Percentiles rank a stretch among this genome's conserved stretches.
Conservation (phyloP, 35 echinoderm and acorn worm species). For the Heliocidaris tuberculata region DNA sequence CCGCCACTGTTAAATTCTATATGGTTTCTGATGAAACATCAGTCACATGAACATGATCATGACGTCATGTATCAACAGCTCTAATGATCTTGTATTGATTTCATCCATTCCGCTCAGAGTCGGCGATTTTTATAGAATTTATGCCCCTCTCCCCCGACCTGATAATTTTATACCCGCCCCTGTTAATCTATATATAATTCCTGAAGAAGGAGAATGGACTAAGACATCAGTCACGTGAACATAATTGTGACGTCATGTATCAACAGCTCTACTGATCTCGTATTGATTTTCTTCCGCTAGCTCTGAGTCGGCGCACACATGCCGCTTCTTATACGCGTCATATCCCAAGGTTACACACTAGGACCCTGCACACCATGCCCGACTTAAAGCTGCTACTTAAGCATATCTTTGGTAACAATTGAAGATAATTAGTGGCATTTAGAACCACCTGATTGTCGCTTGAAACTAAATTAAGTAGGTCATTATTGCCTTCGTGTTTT, state of each 20-base stretch:
- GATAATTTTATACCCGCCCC: too few species aligned
- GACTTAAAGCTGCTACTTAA: background rate
- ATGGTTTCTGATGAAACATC: too few species aligned
- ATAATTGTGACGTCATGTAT: constrained; percentile 7
- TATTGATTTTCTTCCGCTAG: background rate
- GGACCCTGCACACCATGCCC: background rate
- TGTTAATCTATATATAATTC: background rate
- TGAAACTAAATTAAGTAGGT: background rate
- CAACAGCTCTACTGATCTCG: background rate
- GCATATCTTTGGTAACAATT: background rate
- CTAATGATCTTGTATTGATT: too few species aligned
- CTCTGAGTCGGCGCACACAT: background rate
- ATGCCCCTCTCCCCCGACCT: too few species aligned
- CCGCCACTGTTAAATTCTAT: too few species aligned
- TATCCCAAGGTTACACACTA: background rate
- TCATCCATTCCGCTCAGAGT: too few species aligned
- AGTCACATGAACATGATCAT: too few species aligned
- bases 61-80: too few species aligned
- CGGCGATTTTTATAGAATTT: too few species aligned
- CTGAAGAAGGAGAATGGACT: background rate
- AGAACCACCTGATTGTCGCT: background rate
- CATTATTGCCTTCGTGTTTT: background rate
- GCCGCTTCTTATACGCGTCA: constrained; percentile 7
- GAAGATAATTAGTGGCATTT: background rate
- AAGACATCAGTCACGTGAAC: background rate